These are phyloP conservation scores for Whitmania pigra DNA, from an alignment of 1,140 invertebrate species.

Conservation along the genomic window DNA sequence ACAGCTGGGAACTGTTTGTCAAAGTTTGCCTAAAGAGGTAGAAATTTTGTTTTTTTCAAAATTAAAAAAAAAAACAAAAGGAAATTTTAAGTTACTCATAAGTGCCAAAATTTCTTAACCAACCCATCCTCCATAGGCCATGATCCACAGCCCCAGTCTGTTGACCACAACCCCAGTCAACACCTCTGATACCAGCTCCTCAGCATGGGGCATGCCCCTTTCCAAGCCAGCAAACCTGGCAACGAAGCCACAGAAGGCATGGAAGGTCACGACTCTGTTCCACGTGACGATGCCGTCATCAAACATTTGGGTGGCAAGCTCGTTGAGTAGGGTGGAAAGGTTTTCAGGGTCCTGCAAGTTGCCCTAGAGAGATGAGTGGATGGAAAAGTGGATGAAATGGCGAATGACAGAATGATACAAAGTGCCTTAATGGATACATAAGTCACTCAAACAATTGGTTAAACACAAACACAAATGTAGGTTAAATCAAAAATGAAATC, in stretches of 20 bases:
- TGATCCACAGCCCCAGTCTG: constrained; percentile 24
- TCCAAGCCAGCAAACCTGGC: constrained; percentile 20
- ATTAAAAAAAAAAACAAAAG: constrained; percentile 8
- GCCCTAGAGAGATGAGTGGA: not conserved
- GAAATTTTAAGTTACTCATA: too few relatives aligned
- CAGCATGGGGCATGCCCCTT: constrained; percentile 13
- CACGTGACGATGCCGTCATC: constrained; percentile 24
- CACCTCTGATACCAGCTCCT: constrained; percentile 16
- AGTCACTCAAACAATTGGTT: too few relatives aligned
- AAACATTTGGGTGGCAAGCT: constrained; percentile 20
- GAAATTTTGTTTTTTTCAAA: too few relatives aligned
- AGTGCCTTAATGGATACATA: too few relatives aligned
- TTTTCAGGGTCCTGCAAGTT: not conserved
- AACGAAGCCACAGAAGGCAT: constrained; percentile 25
- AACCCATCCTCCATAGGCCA: constrained; percentile 24
- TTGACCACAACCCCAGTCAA: constrained; percentile 21
- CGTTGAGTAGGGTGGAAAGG: not conserved
- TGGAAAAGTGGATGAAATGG: constrained; percentile 4
- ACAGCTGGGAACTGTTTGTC: not conserved
- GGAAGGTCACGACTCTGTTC: constrained; percentile 23
- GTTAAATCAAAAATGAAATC: too few relatives aligned
- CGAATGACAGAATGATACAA: not conserved
- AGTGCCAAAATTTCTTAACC: not conserved
- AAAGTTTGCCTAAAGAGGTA: not conserved
- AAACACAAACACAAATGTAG: too few relatives aligned